Evolutionary conservation across 2,113 vertebrate species (phyloP), one percentile per base, ranked within the genome.

Genomic region (Oncorhynchus masou): DNA sequence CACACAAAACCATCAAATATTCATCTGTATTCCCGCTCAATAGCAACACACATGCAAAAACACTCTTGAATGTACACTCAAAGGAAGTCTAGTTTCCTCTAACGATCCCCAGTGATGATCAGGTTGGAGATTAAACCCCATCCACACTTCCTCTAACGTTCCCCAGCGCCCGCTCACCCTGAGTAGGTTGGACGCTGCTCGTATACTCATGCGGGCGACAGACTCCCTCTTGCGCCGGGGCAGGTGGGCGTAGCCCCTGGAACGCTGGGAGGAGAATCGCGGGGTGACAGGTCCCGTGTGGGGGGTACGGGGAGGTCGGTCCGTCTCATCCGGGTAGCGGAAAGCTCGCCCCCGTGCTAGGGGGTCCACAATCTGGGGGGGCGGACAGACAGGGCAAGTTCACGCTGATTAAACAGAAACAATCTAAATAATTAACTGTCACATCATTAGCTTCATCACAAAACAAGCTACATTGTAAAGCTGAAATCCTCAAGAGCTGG

Each of bases 161-260:
- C 25, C 5, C 4, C 16, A 13, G 69, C 19, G 3, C 25, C 19
- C 19, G 49, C 77, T 81, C 24, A 98, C 97, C 60, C 88, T 95
- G 80, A 99, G 90, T 29, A 99, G 89, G 54, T 96, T 96, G 0
- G 96, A 94, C 0, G 97, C 98, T 0, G 95, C 97, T 49, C 96
- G 95, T 81, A 97, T 94, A 90, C 98, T 97, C 97, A 99, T 98
- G 75, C 95, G 95, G 2, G 96, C 96, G 0, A 99, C 97, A 0
- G 96, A 98, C 65, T 97, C 93, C 81, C 96, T 94, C 91, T 98
- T 99, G 73, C 96, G 93, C 70, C 88, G 92, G 0, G 94, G 94
- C 67, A 95, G 88, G 67, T 94, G 94, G 71, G 83, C 70, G 74
- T 94, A 85, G 48, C 94, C 31, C 67, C 59, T 94, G 0, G 96